These are phyloP conservation scores for Rhabdomys pumilio DNA, from an alignment of 2,797 vertebrate genomes.

Conservation along the genomic window DNA sequence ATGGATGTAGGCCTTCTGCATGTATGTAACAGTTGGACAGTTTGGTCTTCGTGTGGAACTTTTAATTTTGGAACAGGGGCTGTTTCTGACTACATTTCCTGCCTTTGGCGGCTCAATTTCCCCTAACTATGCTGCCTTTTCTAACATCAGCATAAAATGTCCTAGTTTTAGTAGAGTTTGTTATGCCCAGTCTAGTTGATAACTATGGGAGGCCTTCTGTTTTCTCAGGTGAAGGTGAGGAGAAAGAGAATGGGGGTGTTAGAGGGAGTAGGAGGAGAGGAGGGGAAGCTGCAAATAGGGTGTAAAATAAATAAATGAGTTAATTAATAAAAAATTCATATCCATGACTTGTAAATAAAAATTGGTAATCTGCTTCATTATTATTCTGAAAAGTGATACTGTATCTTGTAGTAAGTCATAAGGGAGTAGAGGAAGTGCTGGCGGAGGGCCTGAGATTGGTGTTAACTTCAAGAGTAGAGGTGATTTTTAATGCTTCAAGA, in stretches of 20 bases:
- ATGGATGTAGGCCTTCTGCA: neutral
- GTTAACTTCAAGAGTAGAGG: slow-evolving; percentile 90
- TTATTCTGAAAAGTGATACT: slow-evolving; percentile 71
- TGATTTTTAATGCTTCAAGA: slow-evolving; percentile 90
- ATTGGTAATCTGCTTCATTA: neutral
- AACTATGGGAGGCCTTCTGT: neutral
- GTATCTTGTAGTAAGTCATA: slow-evolving; percentile 74
- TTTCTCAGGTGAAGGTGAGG: neutral
- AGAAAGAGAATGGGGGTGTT: neutral
- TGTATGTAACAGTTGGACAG: neutral
- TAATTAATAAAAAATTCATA: slow-evolving; percentile 39
- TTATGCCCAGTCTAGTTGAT: neutral
- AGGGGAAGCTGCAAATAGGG: neutral
- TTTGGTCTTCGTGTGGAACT: neutral
- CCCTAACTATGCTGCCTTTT: neutral
- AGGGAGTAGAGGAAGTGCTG: slow-evolving; percentile 80
- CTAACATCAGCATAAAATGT: neutral
- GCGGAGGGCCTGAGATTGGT: slow-evolving; percentile 88
- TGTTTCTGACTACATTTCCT: neutral
- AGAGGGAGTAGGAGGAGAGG: neutral
- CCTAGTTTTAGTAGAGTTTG: neutral
- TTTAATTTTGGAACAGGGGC: neutral
- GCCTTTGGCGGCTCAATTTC: neutral
- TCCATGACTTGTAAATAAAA: slow-evolving; percentile 79
- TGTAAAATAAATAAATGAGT: neutral